phyloP scores from a whole-genome alignment of 2,113 vertebrate species.

The Mohoua ochrocephala region DNA sequence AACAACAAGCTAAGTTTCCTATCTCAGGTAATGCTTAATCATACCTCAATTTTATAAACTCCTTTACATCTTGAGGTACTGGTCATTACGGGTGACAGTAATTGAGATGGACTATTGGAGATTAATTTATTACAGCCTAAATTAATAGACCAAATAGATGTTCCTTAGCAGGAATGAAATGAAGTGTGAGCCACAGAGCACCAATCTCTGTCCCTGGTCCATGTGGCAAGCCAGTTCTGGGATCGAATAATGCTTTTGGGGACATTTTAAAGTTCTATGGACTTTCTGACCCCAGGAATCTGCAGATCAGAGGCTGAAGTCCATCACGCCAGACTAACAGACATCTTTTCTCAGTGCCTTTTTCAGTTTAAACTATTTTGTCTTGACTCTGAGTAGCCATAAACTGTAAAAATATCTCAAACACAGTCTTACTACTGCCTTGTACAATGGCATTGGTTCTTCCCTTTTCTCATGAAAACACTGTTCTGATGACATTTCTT shows the following conservation, averaged over 20 bases:
- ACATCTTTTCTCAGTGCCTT: not conserved
- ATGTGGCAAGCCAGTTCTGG: not conserved
- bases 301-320: not conserved
- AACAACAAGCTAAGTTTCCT: not conserved
- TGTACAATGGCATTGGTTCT: not conserved
- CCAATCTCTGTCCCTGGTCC: not conserved
- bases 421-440: not conserved
- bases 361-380: not conserved
- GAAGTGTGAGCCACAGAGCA: not conserved
- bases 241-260: not conserved
- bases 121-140: not conserved
- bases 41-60: not conserved
- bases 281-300: not conserved
- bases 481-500: not conserved
- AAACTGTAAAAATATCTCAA: not conserved
- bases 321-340: not conserved
- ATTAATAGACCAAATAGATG: not conserved
- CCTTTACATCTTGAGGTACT: not conserved
- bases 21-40: not conserved
- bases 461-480: not conserved
- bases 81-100: not conserved
- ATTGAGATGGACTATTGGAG: not conserved
- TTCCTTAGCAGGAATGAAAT: not conserved
- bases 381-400: not conserved
- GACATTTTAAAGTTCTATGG: not conserved